A percentile compares a stretch with the other conserved stretches of the same genome.
These are phyloP conservation scores for Corythoichthys intestinalis DNA, from an alignment of 2,113 vertebrate species.

Conservation along the genomic window DNA sequence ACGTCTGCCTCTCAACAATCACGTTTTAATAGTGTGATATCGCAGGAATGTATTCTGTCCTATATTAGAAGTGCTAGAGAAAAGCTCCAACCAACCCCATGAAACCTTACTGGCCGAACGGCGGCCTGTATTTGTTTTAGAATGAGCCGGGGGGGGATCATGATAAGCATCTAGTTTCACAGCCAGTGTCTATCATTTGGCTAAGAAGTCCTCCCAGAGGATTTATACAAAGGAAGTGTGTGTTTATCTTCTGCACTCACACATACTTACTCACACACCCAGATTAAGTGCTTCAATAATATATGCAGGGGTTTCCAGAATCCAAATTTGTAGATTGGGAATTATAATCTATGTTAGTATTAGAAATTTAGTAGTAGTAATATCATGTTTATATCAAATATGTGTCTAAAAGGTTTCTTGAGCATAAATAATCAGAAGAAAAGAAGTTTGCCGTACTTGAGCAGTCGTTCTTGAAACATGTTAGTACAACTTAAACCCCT, in stretches of 20 bases:
- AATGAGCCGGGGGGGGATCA: conserved; percentile 36
- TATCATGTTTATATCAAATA: background rate
- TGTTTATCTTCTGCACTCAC: conserved; percentile 53
- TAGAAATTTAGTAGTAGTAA: no score
- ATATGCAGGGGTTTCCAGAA: background rate
- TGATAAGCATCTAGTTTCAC: conserved; percentile 65
- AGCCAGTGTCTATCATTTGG: conserved; percentile 60
- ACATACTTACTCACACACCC: conserved; percentile 15
- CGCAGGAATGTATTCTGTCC: background rate
- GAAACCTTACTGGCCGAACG: conserved; percentile 24
- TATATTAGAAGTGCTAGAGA: background rate
- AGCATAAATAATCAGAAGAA: no score
- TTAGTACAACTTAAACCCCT: no score
- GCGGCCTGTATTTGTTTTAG: conserved; percentile 48
- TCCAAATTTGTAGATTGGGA: background rate
- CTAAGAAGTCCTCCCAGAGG: conserved; percentile 58
- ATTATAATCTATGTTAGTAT: no score
- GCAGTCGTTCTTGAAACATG: no score
- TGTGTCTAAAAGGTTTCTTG: background rate
- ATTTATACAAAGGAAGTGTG: conserved; percentile 61
- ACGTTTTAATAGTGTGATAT: background rate
- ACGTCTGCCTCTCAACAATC: background rate
- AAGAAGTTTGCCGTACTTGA: no score
- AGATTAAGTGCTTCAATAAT: conserved; percentile 44
- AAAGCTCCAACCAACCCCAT: background rate